Evolutionary conservation across 1,140 invertebrate species (phyloP).

Genomic region (Lasioglossum baleicum): DNA sequence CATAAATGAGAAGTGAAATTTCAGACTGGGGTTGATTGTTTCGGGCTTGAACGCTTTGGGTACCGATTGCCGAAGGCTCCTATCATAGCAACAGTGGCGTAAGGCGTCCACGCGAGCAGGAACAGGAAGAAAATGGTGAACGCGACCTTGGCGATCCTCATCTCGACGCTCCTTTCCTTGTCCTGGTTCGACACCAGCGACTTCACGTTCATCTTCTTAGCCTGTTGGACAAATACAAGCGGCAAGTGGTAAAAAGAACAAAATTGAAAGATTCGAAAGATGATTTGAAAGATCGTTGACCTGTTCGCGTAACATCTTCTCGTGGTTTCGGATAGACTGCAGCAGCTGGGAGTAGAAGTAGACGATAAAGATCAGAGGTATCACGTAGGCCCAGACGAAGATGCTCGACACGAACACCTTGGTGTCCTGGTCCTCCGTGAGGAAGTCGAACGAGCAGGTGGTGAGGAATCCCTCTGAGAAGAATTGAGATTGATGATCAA

Average conservation of each 20-base stretch:
- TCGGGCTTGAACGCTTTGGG: background rate
- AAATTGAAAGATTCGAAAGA: background rate
- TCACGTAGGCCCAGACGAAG: conserved; percentile 85
- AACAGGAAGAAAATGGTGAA: conserved; percentile 89
- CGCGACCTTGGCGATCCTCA: conserved; percentile 88
- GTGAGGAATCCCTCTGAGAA: conserved; percentile 87
- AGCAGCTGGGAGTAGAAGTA: conserved; percentile 87
- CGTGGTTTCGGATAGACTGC: conserved; percentile 86
- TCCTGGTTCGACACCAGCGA: conserved; percentile 86
- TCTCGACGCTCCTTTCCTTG: conserved; percentile 84
- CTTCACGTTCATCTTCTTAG: conserved; percentile 91
- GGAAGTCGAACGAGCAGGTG: conserved; percentile 87
- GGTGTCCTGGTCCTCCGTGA: conserved; percentile 85
- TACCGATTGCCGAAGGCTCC: conserved; percentile 87
- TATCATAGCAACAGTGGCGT: conserved; percentile 86
- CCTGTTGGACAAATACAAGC: conserved; percentile 74
- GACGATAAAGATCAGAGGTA: conserved; percentile 85
- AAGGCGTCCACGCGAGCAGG: conserved; percentile 87
- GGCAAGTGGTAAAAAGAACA: no score
- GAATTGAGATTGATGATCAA: no score
- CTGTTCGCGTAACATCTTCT: conserved; percentile 87
- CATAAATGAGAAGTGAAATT: no score
- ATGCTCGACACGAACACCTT: conserved; percentile 85
- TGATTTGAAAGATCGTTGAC: conserved; percentile 54
- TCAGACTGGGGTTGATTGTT: no score